phyloP scores from a whole-genome alignment of 2,888 invertebrate genomes.

The Xiphydria camelus region DNA sequence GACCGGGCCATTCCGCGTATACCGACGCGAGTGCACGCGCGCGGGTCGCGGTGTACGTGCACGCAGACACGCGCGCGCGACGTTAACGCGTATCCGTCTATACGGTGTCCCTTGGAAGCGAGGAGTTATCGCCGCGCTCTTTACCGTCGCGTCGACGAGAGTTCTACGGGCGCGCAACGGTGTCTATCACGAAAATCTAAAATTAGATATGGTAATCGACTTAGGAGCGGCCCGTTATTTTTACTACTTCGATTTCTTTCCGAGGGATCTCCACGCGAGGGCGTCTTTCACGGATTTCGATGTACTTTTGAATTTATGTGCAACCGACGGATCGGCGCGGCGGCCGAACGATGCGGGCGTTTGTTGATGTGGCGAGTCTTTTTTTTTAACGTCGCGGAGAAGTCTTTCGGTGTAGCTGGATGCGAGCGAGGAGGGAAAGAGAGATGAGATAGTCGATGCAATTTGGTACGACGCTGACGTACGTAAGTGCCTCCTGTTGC shows the following conservation, averaged over 20 bases:
- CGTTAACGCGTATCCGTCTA: background rate
- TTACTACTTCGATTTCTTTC: slow-evolving; percentile 31
- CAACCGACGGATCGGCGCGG: too few species aligned
- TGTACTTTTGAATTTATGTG: slow-evolving; percentile 1
- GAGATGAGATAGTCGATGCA: too few species aligned
- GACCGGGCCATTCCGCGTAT: too few species aligned
- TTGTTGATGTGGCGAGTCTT: too few species aligned
- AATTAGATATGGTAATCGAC: slow-evolving; percentile 37
- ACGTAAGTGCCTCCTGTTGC: too few species aligned
- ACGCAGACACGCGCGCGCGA: background rate
- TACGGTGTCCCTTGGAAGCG: background rate
- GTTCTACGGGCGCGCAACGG: slow-evolving; percentile 4
- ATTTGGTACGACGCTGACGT: too few species aligned
- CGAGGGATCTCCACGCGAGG: too few species aligned
- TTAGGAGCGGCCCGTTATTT: slow-evolving; percentile 34
- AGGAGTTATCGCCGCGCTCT: background rate
- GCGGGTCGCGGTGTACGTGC: background rate
- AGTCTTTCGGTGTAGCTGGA: too few species aligned
- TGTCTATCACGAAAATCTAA: slow-evolving; percentile 27
- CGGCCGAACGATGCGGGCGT: too few species aligned
- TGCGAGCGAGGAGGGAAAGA: too few species aligned
- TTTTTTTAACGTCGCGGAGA: too few species aligned
- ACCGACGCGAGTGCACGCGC: background rate
- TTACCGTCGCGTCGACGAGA: too few species aligned
- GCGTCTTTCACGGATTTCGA: background rate